Percentiles rank a stretch among this genome's conserved stretches.
Evolutionary conservation across 2,888 invertebrate genomes (phyloP).

Genomic region (Drosophila buzzatii): DNA sequence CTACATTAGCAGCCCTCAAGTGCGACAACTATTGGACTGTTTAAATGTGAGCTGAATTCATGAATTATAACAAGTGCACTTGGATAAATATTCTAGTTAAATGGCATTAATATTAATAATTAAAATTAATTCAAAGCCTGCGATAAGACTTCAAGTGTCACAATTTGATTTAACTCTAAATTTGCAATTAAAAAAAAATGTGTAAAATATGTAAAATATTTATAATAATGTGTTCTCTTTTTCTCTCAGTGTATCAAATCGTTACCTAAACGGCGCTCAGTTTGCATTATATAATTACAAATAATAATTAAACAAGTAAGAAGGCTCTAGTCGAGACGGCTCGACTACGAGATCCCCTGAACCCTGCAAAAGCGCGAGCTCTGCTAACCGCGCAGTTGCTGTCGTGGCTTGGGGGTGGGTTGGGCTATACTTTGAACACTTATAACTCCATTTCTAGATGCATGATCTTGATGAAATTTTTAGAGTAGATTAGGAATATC

Average conservation of each 20-base stretch:
- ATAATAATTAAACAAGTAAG: no score
- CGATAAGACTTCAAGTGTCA: background rate
- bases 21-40: background rate
- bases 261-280: slow-evolving; percentile 20
- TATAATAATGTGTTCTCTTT: background rate
- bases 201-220: background rate
- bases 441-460: no score
- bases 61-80: background rate
- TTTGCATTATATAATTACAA: slow-evolving; percentile 3
- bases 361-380: no score
- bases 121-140: background rate
- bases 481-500: no score
- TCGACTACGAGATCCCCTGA: no score
- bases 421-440: no score
- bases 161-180: background rate
- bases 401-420: no score
- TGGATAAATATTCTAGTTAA: background rate
- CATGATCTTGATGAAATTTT: no score
- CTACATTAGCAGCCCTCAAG: background rate
- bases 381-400: no score
- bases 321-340: no score
- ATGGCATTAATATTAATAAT: background rate
- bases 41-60: background rate
- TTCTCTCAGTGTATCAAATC: background rate
- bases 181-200: background rate